A percentile compares a stretch with the other conserved stretches of the same genome.
These are phyloP conservation scores for Deilephila porcellus DNA, from an alignment of 2,888 invertebrate genomes.

Conservation along the genomic window DNA sequence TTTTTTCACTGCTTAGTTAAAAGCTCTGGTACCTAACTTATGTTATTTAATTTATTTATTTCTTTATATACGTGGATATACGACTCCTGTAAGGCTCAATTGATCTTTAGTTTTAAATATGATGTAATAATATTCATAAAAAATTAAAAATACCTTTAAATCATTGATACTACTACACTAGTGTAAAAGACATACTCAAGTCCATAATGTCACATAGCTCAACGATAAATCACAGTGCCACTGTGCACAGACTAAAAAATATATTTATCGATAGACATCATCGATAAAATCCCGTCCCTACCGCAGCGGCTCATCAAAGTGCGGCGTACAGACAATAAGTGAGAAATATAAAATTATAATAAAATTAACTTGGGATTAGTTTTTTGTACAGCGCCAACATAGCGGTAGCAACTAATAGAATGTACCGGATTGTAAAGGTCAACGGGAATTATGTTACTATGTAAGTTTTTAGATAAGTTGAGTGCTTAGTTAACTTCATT, in stretches of 20 bases:
- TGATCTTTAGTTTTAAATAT: neutral
- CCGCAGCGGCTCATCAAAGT: conserved; percentile 79
- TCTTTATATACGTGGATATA: no score
- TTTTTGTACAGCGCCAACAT: conserved; percentile 27
- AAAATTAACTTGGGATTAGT: conserved; percentile 66
- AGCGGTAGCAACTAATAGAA: conserved; percentile 27
- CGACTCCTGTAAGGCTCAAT: neutral
- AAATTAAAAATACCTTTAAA: neutral
- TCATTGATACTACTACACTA: neutral
- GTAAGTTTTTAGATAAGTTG: conserved; percentile 8
- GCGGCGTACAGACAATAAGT: conserved; percentile 78
- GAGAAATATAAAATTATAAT: conserved; percentile 84
- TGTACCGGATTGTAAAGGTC: conserved; percentile 11
- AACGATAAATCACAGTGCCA: neutral
- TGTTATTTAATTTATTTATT: no score
- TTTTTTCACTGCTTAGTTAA: no score
- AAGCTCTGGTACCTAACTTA: no score
- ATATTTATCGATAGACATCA: conserved; percentile 32
- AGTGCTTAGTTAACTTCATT: neutral
- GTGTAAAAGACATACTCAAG: neutral
- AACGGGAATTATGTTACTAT: conserved; percentile 10
- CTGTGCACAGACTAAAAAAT: neutral
- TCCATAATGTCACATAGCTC: neutral
- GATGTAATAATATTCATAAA: no score
- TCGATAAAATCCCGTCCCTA: conserved; percentile 54